Conservation (phyloP, 64 coral and sea anemone species). For the Stichodactyla mertensii region DNA sequence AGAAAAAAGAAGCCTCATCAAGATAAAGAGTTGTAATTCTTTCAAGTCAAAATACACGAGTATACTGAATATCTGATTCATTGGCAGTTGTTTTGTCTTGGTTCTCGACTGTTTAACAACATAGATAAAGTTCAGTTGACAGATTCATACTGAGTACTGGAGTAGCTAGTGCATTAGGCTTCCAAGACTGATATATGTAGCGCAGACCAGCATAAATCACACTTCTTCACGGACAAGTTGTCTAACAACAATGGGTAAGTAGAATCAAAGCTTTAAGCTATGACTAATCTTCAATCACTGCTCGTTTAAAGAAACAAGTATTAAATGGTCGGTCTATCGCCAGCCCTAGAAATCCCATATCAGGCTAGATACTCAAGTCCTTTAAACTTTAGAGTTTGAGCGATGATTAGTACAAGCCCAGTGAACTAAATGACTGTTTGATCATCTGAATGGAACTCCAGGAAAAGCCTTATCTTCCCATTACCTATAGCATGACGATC, state of each 20-base stretch:
- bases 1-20: neutral
- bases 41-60: neutral
- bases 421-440: too few relatives aligned
- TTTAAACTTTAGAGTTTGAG: neutral
- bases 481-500: neutral
- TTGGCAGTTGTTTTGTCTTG: neutral
- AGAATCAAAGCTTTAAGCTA: neutral
- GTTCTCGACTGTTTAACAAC: neutral
- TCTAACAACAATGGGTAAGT: neutral
- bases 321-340: neutral
- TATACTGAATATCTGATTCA: neutral
- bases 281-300: constrained; percentile 9
- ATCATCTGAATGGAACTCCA: neutral
- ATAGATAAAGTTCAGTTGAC: neutral
- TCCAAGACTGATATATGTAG: neutral
- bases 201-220: neutral
- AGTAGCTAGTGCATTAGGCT: neutral
- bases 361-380: neutral
- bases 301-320: neutral
- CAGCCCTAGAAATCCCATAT: neutral
- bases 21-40: neutral
- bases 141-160: neutral
- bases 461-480: neutral
- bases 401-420: neutral
- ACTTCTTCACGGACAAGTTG: neutral